Percentiles rank a stretch among this genome's conserved stretches.
Conservation (phyloP, 2,113 vertebrate species). For the Nannospalax galili region DNA sequence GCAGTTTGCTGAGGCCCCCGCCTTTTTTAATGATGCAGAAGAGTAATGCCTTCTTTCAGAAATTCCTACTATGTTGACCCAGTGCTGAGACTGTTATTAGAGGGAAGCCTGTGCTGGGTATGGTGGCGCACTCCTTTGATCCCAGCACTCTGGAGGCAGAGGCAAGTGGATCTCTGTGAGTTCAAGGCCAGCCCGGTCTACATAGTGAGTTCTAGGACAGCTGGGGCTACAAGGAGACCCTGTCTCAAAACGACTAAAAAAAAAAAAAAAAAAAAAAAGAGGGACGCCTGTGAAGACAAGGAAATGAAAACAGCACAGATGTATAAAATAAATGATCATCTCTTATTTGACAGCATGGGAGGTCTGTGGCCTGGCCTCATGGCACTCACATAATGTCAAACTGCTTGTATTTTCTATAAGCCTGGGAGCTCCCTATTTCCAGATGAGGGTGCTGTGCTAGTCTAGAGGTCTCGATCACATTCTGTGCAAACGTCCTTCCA, state of each 20-base stretch:
- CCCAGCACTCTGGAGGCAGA: too few relatives aligned
- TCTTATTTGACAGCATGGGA: conserved; percentile 33
- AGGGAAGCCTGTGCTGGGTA: too few relatives aligned
- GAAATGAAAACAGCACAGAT: conserved; percentile 70
- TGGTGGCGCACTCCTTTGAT: too few relatives aligned
- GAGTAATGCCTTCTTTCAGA: neutral
- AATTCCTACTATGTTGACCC: neutral
- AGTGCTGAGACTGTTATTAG: neutral
- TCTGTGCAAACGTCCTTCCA: conserved; percentile 88
- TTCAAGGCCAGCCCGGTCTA: too few relatives aligned
- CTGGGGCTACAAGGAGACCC: too few relatives aligned
- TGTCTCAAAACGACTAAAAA: too few relatives aligned
- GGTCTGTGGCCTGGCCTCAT: conserved; percentile 14
- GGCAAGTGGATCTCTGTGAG: too few relatives aligned
- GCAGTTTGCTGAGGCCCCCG: neutral
- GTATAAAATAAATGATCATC: conserved; percentile 52
- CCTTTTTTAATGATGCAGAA: neutral
- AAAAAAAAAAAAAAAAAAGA: too few relatives aligned
- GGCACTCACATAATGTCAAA: neutral
- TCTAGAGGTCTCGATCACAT: conserved; percentile 76
- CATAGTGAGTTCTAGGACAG: too few relatives aligned
- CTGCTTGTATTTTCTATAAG: conserved; percentile 22
- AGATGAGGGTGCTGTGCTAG: neutral
- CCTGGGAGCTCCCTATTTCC: neutral
- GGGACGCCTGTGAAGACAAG: conserved; percentile 23